Percentiles rank a stretch among this genome's conserved stretches.
Evolutionary conservation across 2,888 invertebrate genomes (phyloP).

Genomic region (Agrochola litura): DNA sequence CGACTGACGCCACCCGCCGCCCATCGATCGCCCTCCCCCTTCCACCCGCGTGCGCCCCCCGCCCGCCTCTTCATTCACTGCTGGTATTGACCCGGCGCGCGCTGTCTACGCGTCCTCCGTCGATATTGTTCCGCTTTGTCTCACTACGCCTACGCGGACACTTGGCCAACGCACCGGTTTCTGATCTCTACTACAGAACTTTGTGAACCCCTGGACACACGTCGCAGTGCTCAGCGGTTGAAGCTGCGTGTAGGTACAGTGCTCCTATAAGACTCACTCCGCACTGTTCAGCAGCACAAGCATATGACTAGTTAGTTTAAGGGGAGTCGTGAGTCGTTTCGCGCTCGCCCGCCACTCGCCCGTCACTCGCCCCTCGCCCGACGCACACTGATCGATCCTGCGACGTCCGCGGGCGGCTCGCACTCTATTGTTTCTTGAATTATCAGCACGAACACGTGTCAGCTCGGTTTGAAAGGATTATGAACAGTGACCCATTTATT

Average conservation of each 20-base stretch:
- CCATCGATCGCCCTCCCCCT: conserved; percentile 76
- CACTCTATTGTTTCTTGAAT: background rate
- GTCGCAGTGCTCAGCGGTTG: background rate
- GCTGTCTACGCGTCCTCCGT: conserved; percentile 30
- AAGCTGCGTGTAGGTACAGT: background rate
- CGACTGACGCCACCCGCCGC: conserved; percentile 83
- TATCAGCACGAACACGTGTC: background rate
- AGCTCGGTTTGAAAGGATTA: background rate
- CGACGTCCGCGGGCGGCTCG: background rate
- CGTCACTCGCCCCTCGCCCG: conserved; percentile 4
- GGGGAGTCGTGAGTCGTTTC: background rate
- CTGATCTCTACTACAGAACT: background rate
- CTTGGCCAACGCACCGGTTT: background rate
- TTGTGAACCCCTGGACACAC: background rate
- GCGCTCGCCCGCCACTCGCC: background rate
- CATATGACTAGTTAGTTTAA: background rate
- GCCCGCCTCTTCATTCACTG: conserved; percentile 55
- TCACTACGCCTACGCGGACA: conserved; percentile 31
- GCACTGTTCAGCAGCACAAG: background rate
- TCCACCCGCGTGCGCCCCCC: conserved; percentile 68
- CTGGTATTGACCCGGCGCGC: conserved; percentile 52
- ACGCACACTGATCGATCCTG: conserved; percentile 3
- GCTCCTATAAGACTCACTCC: background rate
- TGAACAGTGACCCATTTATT: background rate
- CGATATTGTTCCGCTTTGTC: conserved; percentile 37